Base-by-base conservation (phyloP, 2,797 vertebrate species). In the Anabas testudineus region DNA sequence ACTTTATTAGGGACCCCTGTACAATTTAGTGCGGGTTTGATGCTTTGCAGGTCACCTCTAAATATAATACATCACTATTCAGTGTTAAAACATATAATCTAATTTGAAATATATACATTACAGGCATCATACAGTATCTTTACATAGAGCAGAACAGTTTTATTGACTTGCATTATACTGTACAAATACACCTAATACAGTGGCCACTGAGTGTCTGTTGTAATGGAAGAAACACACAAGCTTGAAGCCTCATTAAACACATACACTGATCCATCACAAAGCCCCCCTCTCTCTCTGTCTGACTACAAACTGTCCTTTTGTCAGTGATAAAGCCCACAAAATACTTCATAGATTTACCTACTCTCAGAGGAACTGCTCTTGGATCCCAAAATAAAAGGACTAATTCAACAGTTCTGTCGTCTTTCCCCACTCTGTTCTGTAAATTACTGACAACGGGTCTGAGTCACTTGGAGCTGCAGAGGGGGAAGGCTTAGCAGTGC, bases 351-450 rank as follows among this genome's bases (percentile, higher is more conserved):
- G 78, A 74, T 81, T 70, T 77, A 73, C 51, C 53, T 39, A 5
- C 65, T 84, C 75, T 79, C 77, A 54, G 66, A 83, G 76, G 84
- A 87, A 80, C 70, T 30, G 69, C 63, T 71, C 52, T 64, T 46
- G 63, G 70, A 78, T 81, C 69, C 39, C 43, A 78, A 69, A 74
- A 70, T 61, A 71, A 83, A 86, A 66, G 66, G 45, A 45, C 65
- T 57, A 74, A 86, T 87, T 87, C 69, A 87, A 76, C 75, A 62
- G 41, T 74, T 76, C 56, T 73, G 72, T 67, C 58, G 52, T 60
- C 64, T 58, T 43, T 24, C n/a, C 14, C n/a, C 24, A 30, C 36
- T 67, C 39, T 64, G 57, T 72, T 78, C 75, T 78, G 28, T 55
- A 64, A 82, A 74, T 83, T 74, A 83, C 69, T 76, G 65, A 68